Percentiles rank a stretch among this genome's conserved stretches.
Conservation (phyloP, 2,113 vertebrate genomes). For the Rynchops niger region DNA sequence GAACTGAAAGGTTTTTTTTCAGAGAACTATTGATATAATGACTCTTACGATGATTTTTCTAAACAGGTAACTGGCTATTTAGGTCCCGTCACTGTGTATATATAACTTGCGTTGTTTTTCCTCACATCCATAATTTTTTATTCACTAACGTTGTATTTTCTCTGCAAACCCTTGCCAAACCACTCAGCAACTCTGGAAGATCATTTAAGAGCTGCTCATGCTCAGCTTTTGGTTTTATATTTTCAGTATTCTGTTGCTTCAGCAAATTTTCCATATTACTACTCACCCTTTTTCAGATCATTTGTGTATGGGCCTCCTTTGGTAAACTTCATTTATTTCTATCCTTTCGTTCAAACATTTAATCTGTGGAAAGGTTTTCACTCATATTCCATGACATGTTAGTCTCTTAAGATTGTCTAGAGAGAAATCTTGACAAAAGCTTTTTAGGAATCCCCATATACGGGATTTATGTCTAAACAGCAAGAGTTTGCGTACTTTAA, state of each 20-base stretch:
- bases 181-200: background rate
- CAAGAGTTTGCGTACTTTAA: background rate
- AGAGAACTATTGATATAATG: background rate
- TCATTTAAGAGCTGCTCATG: background rate
- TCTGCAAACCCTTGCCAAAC: background rate
- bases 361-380: background rate
- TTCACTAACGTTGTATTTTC: background rate
- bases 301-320: background rate
- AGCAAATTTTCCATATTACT: background rate
- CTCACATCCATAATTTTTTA: background rate
- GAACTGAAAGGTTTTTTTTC: background rate
- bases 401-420: background rate
- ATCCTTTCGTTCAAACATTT: background rate
- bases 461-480: background rate
- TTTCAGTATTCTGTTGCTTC: background rate
- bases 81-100: background rate
- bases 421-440: background rate
- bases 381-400: background rate
- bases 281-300: background rate
- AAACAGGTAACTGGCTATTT: background rate
- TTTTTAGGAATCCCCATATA: background rate
- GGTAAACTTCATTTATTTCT: background rate
- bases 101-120: background rate
- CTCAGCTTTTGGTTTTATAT: background rate
- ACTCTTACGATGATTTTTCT: background rate